Evolutionary conservation across 2,888 invertebrate species (phyloP).

Genomic region (Drosophila rubida): DNA sequence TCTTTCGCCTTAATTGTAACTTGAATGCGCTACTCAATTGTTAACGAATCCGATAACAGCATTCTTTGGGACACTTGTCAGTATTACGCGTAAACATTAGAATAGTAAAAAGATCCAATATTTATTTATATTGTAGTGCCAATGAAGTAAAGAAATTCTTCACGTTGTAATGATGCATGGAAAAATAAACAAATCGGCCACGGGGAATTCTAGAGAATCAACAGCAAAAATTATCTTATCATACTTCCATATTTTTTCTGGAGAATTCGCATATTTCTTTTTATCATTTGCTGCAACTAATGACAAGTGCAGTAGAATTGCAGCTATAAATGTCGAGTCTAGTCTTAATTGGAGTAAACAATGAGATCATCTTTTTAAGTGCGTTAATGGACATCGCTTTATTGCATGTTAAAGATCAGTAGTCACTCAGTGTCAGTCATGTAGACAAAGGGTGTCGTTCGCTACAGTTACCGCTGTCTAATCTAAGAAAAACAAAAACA

Average conservation of each 20-base stretch:
- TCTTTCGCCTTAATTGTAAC: too few relatives aligned
- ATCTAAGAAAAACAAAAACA: neutral
- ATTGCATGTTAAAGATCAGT: neutral
- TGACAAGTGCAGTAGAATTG: neutral
- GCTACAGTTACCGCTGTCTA: conserved; percentile 4
- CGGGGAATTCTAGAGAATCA: neutral
- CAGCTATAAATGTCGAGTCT: neutral
- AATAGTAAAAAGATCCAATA: too few relatives aligned
- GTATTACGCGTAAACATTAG: too few relatives aligned
- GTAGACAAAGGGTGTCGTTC: neutral
- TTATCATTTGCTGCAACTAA: neutral
- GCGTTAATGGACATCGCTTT: neutral
- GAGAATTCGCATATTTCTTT: neutral
- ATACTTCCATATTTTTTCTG: too few relatives aligned
- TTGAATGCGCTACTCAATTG: too few relatives aligned
- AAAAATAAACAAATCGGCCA: too few relatives aligned
- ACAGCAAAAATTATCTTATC: neutral
- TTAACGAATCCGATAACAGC: too few relatives aligned
- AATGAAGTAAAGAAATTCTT: too few relatives aligned
- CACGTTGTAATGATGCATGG: too few relatives aligned
- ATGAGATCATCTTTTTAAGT: conserved; percentile 1
- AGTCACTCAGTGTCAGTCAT: neutral
- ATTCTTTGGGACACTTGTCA: too few relatives aligned
- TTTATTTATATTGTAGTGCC: too few relatives aligned
- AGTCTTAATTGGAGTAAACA: neutral